A percentile compares a stretch with the other conserved stretches of the same genome.
Conservation (phyloP, 2,888 invertebrate species). For the Noctua janthe region DNA sequence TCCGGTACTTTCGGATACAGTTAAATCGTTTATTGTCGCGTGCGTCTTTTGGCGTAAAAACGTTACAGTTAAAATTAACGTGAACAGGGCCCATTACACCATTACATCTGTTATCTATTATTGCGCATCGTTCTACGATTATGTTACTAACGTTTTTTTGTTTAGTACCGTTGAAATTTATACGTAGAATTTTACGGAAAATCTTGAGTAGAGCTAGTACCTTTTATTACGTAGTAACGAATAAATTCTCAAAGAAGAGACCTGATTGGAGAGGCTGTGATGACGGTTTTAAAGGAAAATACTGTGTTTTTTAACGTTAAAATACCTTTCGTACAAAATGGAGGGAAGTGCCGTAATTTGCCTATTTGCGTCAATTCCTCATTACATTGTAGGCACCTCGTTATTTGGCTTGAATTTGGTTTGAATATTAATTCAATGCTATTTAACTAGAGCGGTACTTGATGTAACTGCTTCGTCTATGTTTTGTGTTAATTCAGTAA, state of each 20-base stretch:
- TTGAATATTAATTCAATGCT: constrained; percentile 22
- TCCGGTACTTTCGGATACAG: constrained; percentile 37
- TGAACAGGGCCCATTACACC: constrained; percentile 40
- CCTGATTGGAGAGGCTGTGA: background rate
- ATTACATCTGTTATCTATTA: constrained; percentile 55
- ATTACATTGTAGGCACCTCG: background rate
- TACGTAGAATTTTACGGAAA: background rate
- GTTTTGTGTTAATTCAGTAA: constrained; percentile 28
- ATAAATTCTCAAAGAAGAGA: background rate
- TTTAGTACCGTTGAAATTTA: constrained; percentile 33
- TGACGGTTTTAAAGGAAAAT: background rate
- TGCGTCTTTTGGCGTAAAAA: constrained; percentile 49
- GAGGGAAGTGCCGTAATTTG: background rate
- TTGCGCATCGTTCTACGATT: constrained; percentile 53
- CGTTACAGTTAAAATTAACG: constrained; percentile 55
- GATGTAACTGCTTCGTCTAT: constrained; percentile 3
- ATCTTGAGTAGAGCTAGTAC: constrained; percentile 1
- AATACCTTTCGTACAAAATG: background rate
- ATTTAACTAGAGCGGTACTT: constrained; percentile 7
- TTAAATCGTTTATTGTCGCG: constrained; percentile 51
- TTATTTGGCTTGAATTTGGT: constrained; percentile 25
- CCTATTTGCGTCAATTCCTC: constrained; percentile 17
- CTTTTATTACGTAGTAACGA: background rate
- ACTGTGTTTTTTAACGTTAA: background rate
- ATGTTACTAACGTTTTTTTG: constrained; percentile 47